phyloP scores from a whole-genome alignment of 2,797 vertebrate species.

The Helarctos malayanus region DNA sequence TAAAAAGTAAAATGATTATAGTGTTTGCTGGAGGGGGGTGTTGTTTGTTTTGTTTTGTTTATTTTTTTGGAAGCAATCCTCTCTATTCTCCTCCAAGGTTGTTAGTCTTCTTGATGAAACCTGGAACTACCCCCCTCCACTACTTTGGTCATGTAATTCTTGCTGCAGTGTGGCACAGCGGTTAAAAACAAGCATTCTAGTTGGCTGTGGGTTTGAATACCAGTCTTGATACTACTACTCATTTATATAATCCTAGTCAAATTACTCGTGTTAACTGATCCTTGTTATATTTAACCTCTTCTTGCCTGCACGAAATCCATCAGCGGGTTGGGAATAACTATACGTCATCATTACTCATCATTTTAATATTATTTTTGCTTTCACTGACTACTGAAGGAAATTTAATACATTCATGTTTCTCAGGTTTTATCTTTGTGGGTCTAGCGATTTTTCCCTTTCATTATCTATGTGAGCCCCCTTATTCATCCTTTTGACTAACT shows the following conservation, averaged over 20 bases:
- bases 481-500: neutral
- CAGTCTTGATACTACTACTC: neutral
- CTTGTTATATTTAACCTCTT: neutral
- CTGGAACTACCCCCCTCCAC: neutral
- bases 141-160: neutral
- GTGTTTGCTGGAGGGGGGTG: neutral
- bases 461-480: neutral
- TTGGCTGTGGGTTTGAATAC: neutral
- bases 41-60: neutral
- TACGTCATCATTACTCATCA: neutral
- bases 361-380: neutral
- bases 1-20: slow-evolving; percentile 66
- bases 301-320: neutral
- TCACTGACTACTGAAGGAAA: neutral
- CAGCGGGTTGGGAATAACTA: neutral
- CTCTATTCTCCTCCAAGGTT: neutral
- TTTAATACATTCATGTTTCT: neutral
- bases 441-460: neutral
- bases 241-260: neutral
- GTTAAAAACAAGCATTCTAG: neutral
- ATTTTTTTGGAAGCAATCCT: neutral
- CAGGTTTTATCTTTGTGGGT: neutral
- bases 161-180: neutral
- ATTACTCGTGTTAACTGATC: neutral
- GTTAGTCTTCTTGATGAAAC: slow-evolving; percentile 8